phyloP scores from a whole-genome alignment of 2,797 vertebrate species.

The Etheostoma nigrum region DNA sequence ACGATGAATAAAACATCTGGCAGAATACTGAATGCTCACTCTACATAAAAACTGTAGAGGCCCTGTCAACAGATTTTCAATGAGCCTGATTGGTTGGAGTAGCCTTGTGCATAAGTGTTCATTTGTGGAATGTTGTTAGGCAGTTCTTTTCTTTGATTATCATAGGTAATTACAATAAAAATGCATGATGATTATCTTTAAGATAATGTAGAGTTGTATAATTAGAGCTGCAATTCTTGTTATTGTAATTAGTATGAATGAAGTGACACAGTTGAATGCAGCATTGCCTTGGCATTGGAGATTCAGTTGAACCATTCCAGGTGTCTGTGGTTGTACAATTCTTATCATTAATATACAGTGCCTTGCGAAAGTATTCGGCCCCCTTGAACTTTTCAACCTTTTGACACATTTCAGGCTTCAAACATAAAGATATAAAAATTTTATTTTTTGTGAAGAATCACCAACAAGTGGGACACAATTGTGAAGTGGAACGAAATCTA shows the following conservation, averaged over 20 bases:
- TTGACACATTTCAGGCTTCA: too few relatives aligned
- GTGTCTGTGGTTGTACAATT: neutral
- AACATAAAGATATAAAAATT: too few relatives aligned
- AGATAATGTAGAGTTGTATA: constrained; percentile 14
- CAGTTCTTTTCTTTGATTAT: constrained; percentile 23
- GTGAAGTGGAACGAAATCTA: too few relatives aligned
- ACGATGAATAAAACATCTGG: constrained; percentile 80
- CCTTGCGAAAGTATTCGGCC: too few relatives aligned
- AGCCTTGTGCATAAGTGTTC: constrained; percentile 41
- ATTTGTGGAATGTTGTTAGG: constrained; percentile 43
- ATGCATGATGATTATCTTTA: constrained; percentile 39
- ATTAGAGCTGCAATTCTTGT: constrained; percentile 36
- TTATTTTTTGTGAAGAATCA: too few relatives aligned
- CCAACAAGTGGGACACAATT: too few relatives aligned
- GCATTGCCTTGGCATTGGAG: neutral
- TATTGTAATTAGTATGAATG: constrained; percentile 17
- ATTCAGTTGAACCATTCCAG: neutral
- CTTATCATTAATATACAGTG: neutral
- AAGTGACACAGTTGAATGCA: constrained; percentile 15
- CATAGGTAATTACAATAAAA: constrained; percentile 51
- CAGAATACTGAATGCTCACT: constrained; percentile 72
- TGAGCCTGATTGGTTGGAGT: constrained; percentile 69
- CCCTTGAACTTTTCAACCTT: too few relatives aligned
- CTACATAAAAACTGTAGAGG: constrained; percentile 72
- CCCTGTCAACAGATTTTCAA: constrained; percentile 75